Evolutionary conservation across 2,888 invertebrate genomes (phyloP).

Genomic region (Thalpophila matura): DNA sequence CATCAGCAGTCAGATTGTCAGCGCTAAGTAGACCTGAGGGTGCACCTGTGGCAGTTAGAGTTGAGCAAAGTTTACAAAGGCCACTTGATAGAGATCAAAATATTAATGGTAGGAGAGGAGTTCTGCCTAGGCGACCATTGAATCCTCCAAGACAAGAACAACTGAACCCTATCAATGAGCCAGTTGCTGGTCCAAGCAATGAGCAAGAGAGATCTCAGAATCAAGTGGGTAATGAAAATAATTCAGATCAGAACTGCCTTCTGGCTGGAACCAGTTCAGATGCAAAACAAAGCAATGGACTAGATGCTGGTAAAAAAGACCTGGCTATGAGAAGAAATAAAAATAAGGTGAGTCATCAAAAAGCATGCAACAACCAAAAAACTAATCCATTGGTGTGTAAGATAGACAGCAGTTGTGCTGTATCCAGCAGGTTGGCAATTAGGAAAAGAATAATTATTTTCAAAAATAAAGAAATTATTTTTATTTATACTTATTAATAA

Average conservation of each 20-base stretch:
- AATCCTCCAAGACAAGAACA: slow-evolving; percentile 71
- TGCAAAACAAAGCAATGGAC: slow-evolving; percentile 68
- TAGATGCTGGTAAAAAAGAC: slow-evolving; percentile 80
- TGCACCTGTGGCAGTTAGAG: slow-evolving; percentile 86
- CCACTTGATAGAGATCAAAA: slow-evolving; percentile 93
- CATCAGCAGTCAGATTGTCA: slow-evolving; percentile 89
- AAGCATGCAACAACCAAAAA: neutral
- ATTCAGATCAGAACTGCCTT: slow-evolving; percentile 64
- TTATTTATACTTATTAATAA: neutral
- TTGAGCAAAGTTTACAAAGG: slow-evolving; percentile 86
- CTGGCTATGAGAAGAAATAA: slow-evolving; percentile 80
- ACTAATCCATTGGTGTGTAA: neutral
- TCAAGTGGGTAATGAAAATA: slow-evolving; percentile 69
- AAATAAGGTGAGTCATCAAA: slow-evolving; percentile 73
- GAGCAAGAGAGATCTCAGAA: slow-evolving; percentile 67
- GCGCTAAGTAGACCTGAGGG: slow-evolving; percentile 81
- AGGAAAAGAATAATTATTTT: too few species aligned
- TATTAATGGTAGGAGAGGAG: slow-evolving; percentile 93
- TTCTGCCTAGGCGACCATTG: slow-evolving; percentile 82
- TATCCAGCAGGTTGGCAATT: too few species aligned
- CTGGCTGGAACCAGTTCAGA: slow-evolving; percentile 73
- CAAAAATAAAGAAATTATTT: too few species aligned
- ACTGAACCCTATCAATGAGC: slow-evolving; percentile 74
- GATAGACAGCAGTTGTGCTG: neutral
- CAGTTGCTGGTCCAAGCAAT: slow-evolving; percentile 87